Conservation (phyloP, 2,797 vertebrate species). For the Meriones psammophilus region DNA sequence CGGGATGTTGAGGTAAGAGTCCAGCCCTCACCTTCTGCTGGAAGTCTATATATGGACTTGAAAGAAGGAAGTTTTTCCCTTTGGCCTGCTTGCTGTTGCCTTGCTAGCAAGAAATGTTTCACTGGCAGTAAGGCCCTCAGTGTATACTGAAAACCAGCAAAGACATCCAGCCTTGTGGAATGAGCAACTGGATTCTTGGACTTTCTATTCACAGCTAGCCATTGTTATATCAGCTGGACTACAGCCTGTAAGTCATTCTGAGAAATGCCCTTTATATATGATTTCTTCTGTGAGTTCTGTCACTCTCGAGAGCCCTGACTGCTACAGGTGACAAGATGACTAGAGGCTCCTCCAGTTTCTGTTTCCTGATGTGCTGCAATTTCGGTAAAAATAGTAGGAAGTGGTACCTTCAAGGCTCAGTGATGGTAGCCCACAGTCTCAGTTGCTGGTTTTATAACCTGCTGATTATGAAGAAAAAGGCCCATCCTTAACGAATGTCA, state of each 20-base stretch:
- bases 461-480: neutral
- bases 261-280: no score
- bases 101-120: neutral
- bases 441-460: neutral
- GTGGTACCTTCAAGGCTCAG: neutral
- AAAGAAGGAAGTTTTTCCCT: neutral
- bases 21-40: neutral
- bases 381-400: neutral
- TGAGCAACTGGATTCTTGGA: neutral
- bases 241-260: neutral
- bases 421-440: neutral
- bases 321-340: neutral
- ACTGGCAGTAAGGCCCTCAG: neutral
- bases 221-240: neutral
- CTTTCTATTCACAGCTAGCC: neutral
- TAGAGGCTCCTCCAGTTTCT: neutral
- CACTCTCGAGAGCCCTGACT: neutral
- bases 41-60: neutral
- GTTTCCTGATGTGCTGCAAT: neutral
- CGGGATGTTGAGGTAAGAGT: neutral
- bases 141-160: neutral
- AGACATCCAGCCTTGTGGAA: neutral
- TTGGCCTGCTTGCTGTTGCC: neutral
- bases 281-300: neutral
- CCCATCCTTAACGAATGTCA: neutral